Evolutionary conservation across 2,797 vertebrate species (phyloP).

Genomic region (Selene dorsalis): DNA sequence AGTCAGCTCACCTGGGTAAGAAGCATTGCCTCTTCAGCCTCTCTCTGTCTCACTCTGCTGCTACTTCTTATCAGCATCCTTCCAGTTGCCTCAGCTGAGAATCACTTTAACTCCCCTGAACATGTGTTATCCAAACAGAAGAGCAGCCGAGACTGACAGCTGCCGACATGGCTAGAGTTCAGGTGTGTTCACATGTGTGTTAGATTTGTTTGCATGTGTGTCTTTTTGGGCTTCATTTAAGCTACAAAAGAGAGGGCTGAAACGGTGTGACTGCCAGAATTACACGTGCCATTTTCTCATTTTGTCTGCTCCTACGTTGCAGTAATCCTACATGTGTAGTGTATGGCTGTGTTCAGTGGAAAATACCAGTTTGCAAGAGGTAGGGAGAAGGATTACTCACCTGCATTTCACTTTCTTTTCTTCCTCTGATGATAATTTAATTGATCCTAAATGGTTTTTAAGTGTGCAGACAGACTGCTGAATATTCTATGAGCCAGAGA

Average conservation of each 20-base stretch:
- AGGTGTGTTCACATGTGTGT: not conserved
- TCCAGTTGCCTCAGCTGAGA: slow-evolving; percentile 33
- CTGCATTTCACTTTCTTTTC: slow-evolving; percentile 34
- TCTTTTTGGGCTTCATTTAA: slow-evolving; percentile 24
- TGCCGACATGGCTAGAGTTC: not conserved
- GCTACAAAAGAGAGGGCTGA: slow-evolving; percentile 30
- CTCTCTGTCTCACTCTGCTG: slow-evolving; percentile 31
- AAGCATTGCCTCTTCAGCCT: slow-evolving; percentile 7
- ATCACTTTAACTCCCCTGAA: not conserved
- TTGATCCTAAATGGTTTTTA: slow-evolving; percentile 49
- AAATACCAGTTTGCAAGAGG: slow-evolving; percentile 20
- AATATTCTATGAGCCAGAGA: slow-evolving; percentile 50
- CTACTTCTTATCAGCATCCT: slow-evolving; percentile 36
- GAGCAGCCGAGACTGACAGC: slow-evolving; percentile 1
- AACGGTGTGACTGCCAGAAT: slow-evolving; percentile 55
- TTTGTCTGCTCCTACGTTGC: slow-evolving; percentile 37
- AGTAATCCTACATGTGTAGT: slow-evolving; percentile 48
- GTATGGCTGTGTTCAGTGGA: slow-evolving; percentile 8
- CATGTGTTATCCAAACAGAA: not conserved
- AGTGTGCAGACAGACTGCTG: slow-evolving; percentile 31
- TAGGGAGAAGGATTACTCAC: slow-evolving; percentile 48
- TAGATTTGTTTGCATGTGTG: not conserved
- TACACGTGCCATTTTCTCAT: slow-evolving; percentile 48
- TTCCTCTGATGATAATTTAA: slow-evolving; percentile 58
- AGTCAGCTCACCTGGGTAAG: slow-evolving; percentile 15